Evolutionary conservation across 2,888 invertebrate species (phyloP), one percentile per base, ranked within the genome.

Genomic region (Cabera pusaria): DNA sequence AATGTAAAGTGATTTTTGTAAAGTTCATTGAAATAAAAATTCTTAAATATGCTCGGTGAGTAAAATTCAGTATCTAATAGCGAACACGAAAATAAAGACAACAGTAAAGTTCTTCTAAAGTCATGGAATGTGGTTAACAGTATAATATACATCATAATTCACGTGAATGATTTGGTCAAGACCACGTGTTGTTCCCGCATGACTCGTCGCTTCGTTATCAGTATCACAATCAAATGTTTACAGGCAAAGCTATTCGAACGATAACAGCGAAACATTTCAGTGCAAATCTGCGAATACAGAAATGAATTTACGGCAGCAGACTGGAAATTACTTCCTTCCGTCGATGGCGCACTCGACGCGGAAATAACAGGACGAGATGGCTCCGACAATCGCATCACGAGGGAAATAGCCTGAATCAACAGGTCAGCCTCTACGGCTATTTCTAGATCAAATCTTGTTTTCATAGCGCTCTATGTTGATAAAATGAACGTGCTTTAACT

Each of bases 271-370:
- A 35, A 42, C 31, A 17, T 36, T 32, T 40, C 35, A 29, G 31
- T 20, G 35, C 31, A 36, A 43, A 34, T 52, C 28, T 20, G 35
- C 31, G 36, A 43, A 34, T 52, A 61, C 60, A 61, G 63, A 69
- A 63, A 61, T 64, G 58, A 66, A 69, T 67, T 74, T 72, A 75
- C 64, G 71, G 69, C 72, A 67, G 71, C 57, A 63, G 59, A 64
- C 72, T 72, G 46, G 74, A 75, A 83, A 85, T 87, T 82, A 66
- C 79, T 85, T 86, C 87, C 86, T 86, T 86, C 87, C 86, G 79
- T 55, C 33, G 24, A 48, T 42, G 46, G 47, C 46, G 60, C 67
- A 66, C 64, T 61, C 56, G 64, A 59, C 64, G 64, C 78, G 86
- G 86, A 85, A 86, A 86, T 86, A 74, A 78, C 75, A 71, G 73